Conservation (phyloP, 2,888 invertebrate genomes). For the Drosophila dives region DNA sequence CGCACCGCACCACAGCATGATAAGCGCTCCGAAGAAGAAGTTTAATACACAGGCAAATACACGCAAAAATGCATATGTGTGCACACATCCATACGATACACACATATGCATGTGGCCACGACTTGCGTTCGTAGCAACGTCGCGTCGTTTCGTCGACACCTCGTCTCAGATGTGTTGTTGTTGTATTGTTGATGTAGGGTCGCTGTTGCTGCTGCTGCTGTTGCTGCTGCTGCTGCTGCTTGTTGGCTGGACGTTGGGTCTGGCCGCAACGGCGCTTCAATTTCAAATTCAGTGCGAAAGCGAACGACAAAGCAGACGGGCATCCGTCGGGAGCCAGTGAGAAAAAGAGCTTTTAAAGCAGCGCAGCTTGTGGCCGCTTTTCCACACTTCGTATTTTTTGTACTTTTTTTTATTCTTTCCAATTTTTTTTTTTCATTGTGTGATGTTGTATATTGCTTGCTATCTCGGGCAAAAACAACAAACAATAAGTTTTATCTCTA, state of each 20-base stretch:
- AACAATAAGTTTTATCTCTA: conserved; percentile 41
- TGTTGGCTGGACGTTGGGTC: conserved; percentile 54
- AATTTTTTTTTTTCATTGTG: conserved; percentile 5
- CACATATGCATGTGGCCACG: conserved; percentile 35
- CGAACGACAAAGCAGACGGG: conserved; percentile 65
- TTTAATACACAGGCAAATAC: conserved; percentile 28
- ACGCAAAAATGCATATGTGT: background rate
- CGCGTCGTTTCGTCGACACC: conserved; percentile 15
- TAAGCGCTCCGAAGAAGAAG: conserved; percentile 55
- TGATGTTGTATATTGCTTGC: conserved; percentile 31
- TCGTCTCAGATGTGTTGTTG: conserved; percentile 49
- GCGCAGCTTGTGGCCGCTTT: conserved; percentile 35
- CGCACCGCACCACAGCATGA: conserved; percentile 43
- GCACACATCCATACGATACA: conserved; percentile 14
- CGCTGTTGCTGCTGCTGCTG: conserved; percentile 24
- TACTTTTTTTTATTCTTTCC: conserved; percentile 22
- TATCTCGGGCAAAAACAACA: conserved; percentile 20
- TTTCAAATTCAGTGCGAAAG: conserved; percentile 70
- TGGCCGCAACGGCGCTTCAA: conserved; percentile 59
- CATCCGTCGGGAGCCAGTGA: conserved; percentile 19
- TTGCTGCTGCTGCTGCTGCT: conserved; percentile 9
- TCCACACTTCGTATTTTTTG: conserved; percentile 28
- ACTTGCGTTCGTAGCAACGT: conserved; percentile 26
- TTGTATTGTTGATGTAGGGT: conserved; percentile 52
- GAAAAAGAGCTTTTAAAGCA: conserved; percentile 36